phyloP scores from a whole-genome alignment of 2,113 vertebrate genomes.

The Psilopogon haemacephalus region DNA sequence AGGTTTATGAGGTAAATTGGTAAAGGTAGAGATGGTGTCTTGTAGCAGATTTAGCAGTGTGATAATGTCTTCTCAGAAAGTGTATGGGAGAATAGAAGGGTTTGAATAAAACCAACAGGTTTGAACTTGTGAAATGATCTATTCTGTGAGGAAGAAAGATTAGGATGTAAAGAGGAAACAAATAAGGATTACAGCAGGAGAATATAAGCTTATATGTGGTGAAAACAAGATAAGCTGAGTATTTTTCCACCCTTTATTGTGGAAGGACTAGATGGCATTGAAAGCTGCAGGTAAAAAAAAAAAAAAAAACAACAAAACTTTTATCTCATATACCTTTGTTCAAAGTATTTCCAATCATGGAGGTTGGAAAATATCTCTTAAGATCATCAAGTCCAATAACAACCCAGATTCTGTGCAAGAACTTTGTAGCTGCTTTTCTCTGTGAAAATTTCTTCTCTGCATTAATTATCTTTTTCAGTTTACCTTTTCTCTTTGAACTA shows the following conservation, averaged over 20 bases:
- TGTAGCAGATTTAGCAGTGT: neutral
- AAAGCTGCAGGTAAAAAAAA: neutral
- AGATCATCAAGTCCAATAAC: no score
- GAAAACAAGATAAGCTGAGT: neutral
- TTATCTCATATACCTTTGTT: no score
- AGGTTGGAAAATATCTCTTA: no score
- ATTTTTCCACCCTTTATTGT: neutral
- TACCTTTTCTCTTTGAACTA: neutral
- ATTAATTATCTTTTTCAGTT: neutral
- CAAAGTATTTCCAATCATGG: no score
- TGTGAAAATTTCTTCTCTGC: neutral
- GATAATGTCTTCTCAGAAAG: neutral
- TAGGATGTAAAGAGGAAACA: neutral
- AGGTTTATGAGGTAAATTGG: neutral
- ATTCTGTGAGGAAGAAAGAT: neutral
- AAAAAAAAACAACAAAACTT: no score
- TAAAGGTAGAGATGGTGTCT: neutral
- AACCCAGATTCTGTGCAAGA: neutral
- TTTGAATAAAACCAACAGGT: neutral
- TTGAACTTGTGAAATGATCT: neutral
- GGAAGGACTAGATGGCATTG: neutral
- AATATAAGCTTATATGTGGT: neutral
- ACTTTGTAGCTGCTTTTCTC: neutral
- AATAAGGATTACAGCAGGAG: neutral
- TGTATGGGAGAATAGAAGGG: neutral